phyloP scores from a whole-genome alignment of 1,140 invertebrate species.

The Zaprionus nigranus region DNA sequence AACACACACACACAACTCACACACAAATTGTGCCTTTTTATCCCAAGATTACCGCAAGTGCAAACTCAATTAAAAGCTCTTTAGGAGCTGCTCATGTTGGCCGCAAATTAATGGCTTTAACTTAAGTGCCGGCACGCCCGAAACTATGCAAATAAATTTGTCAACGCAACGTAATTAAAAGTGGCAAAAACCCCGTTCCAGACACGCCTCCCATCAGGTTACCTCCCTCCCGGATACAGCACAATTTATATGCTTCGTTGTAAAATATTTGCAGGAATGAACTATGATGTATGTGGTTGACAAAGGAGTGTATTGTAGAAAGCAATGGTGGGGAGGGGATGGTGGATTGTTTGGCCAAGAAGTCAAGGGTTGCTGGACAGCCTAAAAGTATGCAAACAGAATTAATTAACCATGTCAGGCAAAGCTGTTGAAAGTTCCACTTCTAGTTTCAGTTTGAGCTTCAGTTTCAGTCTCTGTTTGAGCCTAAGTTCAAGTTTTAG shows the following conservation, averaged over 20 bases:
- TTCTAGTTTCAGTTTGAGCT: conserved; percentile 31
- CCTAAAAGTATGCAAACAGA: conserved; percentile 60
- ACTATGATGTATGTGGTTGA: conserved; percentile 28
- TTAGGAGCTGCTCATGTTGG: conserved; percentile 36
- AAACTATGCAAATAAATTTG: conserved; percentile 64
- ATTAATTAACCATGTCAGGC: conserved; percentile 63
- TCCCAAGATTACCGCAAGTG: conserved; percentile 13
- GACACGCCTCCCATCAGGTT: not conserved
- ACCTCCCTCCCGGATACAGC: not conserved
- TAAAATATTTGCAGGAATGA: conserved; percentile 36
- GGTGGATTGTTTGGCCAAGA: not conserved
- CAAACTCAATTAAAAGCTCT: conserved; percentile 53
- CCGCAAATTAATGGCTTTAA: conserved; percentile 52
- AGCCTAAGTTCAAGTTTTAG: conserved; percentile 7
- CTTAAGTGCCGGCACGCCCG: conserved; percentile 23
- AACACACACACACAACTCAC: not conserved
- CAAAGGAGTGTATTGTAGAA: no score
- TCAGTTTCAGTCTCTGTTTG: conserved; percentile 15
- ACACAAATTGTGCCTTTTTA: conserved; percentile 23
- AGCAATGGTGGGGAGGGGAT: not conserved
- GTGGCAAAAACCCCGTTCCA: conserved; percentile 27
- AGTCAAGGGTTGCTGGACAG: conserved; percentile 44
- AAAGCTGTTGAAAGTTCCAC: conserved; percentile 42
- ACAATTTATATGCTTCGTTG: conserved; percentile 38
- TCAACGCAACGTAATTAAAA: conserved; percentile 62